Conservation (phyloP, 2,888 invertebrate species). For the Pristionchus mayeri region DNA sequence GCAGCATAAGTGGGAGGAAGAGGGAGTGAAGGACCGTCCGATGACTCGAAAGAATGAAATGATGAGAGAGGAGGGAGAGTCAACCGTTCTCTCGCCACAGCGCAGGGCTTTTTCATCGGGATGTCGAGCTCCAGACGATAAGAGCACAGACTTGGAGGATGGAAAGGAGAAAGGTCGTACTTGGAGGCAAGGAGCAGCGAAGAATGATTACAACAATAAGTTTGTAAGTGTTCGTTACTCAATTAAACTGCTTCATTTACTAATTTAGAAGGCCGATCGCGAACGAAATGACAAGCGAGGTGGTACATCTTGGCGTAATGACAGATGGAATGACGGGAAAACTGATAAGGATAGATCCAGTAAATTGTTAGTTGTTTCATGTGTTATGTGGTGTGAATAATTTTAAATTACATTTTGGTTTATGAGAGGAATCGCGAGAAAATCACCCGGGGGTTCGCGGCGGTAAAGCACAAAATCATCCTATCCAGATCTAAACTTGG, state of each 20-base stretch:
- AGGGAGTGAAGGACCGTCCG: constrained; percentile 68
- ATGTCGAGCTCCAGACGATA: constrained; percentile 66
- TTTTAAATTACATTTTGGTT: no score
- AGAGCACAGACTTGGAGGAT: constrained; percentile 41
- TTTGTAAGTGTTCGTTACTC: not conserved
- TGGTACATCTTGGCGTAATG: constrained; percentile 41
- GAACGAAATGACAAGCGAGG: constrained; percentile 34
- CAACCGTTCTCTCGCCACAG: constrained; percentile 70
- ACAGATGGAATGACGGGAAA: constrained; percentile 46
- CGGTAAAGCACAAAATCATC: no score
- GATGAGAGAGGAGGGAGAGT: constrained; percentile 50
- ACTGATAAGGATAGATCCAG: constrained; percentile 32
- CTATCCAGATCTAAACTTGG: no score
- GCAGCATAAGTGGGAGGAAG: constrained; percentile 68
- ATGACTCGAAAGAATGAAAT: constrained; percentile 53
- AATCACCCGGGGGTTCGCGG: no score
- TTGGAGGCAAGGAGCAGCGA: constrained; percentile 45
- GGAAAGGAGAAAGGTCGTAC: constrained; percentile 43
- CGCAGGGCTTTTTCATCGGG: constrained; percentile 71
- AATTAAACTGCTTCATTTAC: no score
- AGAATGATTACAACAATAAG: constrained; percentile 46
- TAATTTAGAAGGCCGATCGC: constrained; percentile 18
- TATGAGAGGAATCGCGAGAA: no score
- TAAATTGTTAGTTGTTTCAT: not conserved
- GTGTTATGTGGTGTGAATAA: not conserved